Evolutionary conservation across 2,797 vertebrate species (phyloP).

Genomic region (Rhabdophis nuchalis): DNA sequence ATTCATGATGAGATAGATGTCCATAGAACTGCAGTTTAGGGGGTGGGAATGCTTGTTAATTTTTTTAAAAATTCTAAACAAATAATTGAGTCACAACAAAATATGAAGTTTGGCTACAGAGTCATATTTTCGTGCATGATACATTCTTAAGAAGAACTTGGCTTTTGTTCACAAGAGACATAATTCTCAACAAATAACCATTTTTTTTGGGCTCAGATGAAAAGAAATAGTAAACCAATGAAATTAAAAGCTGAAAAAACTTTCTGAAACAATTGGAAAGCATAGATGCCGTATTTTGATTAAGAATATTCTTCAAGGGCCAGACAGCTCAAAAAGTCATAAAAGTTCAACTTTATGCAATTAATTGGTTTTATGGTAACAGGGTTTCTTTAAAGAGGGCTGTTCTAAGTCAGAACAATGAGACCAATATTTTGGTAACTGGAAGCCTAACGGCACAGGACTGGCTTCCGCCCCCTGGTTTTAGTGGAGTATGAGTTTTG

Average conservation of each 20-base stretch:
- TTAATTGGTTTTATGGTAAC: neutral
- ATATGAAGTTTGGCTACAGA: neutral
- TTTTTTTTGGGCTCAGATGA: neutral
- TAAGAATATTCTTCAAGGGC: neutral
- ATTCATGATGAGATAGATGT: neutral
- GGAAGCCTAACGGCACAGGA: neutral
- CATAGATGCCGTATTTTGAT: neutral
- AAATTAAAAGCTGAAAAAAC: neutral
- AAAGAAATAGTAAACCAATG: neutral
- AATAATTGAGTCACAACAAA: neutral
- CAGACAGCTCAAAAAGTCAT: neutral
- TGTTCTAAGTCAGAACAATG: neutral
- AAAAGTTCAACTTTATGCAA: neutral
- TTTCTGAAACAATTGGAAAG: neutral
- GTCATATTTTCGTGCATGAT: neutral
- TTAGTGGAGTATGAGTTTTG: neutral
- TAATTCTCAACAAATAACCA: neutral
- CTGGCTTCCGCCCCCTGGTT: neutral
- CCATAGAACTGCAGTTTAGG: neutral
- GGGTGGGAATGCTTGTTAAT: neutral
- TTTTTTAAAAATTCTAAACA: neutral
- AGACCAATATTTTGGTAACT: neutral
- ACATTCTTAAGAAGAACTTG: neutral
- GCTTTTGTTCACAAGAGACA: neutral
- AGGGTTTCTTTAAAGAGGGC: neutral